Percentiles rank a stretch among this genome's conserved stretches.
phyloP scores from a whole-genome alignment of 2,888 invertebrate genomes.

The Nephrocerus scutellatus region DNA sequence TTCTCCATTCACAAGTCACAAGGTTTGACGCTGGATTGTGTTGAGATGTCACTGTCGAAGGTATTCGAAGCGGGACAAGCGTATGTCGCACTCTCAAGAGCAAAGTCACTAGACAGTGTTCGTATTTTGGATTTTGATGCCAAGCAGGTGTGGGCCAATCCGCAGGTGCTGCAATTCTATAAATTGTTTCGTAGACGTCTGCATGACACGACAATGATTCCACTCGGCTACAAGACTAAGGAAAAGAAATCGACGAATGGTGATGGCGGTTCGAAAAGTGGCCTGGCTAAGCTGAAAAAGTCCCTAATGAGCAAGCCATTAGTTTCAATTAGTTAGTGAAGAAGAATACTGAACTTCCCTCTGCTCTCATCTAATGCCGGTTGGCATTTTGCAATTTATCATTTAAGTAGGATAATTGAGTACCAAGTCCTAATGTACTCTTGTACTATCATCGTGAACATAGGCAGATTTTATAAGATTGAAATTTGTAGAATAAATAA shows the following conservation, averaged over 20 bases:
- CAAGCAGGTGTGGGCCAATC: slow-evolving; percentile 82
- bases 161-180: slow-evolving; percentile 77
- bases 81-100: slow-evolving; percentile 90
- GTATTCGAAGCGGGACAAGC: slow-evolving; percentile 96
- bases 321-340: slow-evolving; percentile 38
- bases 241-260: slow-evolving; percentile 29
- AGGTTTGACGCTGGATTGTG: slow-evolving; percentile 90
- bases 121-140: slow-evolving; percentile 80
- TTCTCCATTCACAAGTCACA: slow-evolving; percentile 97
- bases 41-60: slow-evolving; percentile 83
- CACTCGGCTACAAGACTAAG: slow-evolving; percentile 51
- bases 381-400: no score
- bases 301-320: slow-evolving; percentile 45
- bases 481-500: no score
- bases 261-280: slow-evolving; percentile 17
- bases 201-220: slow-evolving; percentile 58
- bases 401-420: no score
- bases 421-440: no score
- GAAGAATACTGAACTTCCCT: no score
- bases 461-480: no score
- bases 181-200: slow-evolving; percentile 59
- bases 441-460: no score
- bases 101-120: slow-evolving; percentile 78
- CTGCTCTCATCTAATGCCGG: no score
- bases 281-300: slow-evolving; percentile 42